Evolutionary conservation across 1,140 invertebrate species (phyloP).

Genomic region (Drosophila asahinai): DNA sequence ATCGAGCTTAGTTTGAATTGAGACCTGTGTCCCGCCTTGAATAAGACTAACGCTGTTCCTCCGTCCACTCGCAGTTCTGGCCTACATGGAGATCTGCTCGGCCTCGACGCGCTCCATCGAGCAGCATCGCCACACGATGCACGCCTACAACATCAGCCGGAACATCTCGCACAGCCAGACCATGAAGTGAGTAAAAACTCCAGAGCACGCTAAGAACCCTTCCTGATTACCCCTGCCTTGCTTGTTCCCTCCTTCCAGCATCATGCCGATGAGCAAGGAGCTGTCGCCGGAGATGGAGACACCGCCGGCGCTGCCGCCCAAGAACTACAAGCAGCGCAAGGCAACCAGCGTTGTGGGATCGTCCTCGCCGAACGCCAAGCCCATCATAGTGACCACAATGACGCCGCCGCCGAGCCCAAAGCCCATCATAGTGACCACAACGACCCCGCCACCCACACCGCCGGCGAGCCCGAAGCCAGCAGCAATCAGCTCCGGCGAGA

Average conservation of each 20-base stretch:
- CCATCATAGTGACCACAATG: constrained; percentile 18
- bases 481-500: constrained; percentile 21
- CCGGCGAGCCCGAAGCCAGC: constrained; percentile 4
- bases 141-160: constrained; percentile 89
- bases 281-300: constrained; percentile 84
- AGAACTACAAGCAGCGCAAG: constrained; percentile 85
- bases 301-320: constrained; percentile 93
- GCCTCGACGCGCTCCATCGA: constrained; percentile 88
- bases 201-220: neutral
- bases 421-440: constrained; percentile 17
- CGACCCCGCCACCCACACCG: constrained; percentile 10
- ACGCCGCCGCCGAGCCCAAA: constrained; percentile 23
- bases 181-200: constrained; percentile 73
- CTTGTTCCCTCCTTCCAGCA: constrained; percentile 30
- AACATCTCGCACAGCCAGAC: constrained; percentile 84
- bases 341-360: constrained; percentile 23
- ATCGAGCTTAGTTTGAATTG: constrained; percentile 35
- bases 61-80: constrained; percentile 91
- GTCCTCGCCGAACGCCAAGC: constrained; percentile 75
- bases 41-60: neutral
- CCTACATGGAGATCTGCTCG: constrained; percentile 97
- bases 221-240: neutral
- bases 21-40: neutral
- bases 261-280: constrained; percentile 73
- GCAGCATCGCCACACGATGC: constrained; percentile 89